These are phyloP conservation scores for Hipposideros armiger DNA, from an alignment of 2,113 vertebrate species.

Conservation along the genomic window DNA sequence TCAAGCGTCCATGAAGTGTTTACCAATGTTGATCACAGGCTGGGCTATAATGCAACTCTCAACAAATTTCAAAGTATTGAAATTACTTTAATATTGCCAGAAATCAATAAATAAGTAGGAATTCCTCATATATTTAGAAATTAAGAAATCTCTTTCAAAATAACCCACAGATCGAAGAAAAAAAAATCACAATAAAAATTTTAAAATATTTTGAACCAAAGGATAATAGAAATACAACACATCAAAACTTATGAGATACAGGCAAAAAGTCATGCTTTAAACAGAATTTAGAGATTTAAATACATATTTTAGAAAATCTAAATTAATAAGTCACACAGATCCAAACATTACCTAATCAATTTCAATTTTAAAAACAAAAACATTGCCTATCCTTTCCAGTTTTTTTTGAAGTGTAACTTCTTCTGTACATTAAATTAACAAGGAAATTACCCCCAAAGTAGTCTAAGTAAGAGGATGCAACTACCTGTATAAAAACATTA, in stretches of 20 bases:
- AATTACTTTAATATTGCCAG: slow-evolving; percentile 14
- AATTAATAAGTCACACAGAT: neutral
- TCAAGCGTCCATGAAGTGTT: neutral
- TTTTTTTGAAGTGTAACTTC: neutral
- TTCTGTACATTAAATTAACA: neutral
- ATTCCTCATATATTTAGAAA: slow-evolving; percentile 35
- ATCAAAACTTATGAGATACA: neutral
- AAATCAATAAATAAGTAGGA: slow-evolving; percentile 28
- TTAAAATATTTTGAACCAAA: slow-evolving; percentile 15
- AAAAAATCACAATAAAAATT: slow-evolving; percentile 39
- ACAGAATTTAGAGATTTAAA: neutral
- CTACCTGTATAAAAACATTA: slow-evolving; percentile 98
- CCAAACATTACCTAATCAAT: neutral
- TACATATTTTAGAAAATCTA: slow-evolving; percentile 41
- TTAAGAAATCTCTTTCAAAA: slow-evolving; percentile 50
- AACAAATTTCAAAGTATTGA: slow-evolving; percentile 26
- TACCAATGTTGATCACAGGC: neutral
- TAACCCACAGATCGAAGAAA: neutral
- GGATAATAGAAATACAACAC: neutral
- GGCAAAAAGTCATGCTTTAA: neutral
- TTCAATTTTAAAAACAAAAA: slow-evolving; percentile 51
- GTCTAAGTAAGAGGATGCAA: slow-evolving; percentile 56
- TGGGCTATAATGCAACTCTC: neutral
- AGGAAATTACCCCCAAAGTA: slow-evolving; percentile 18
- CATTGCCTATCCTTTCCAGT: neutral